Conservation (phyloP, 2,797 vertebrate genomes). For the Kryptopterus vitreolus region DNA sequence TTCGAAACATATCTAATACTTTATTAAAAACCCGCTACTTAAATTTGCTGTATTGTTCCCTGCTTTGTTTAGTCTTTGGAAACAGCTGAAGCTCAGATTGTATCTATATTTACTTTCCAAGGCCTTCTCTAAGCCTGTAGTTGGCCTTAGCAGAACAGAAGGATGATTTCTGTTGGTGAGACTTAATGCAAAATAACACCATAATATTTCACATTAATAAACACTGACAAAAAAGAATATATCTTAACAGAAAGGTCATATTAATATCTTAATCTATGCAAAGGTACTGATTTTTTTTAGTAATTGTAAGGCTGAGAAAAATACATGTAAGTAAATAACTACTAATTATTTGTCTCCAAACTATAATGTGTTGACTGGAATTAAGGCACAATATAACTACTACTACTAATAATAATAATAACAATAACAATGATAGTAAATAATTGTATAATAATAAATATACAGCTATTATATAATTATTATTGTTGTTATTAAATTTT, state of each 20-base stretch:
- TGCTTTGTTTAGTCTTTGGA: not conserved
- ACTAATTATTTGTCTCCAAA: not conserved
- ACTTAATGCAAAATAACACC: not conserved
- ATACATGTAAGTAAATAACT: not conserved
- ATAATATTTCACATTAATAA: not conserved
- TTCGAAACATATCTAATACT: not conserved
- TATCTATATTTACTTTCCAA: not conserved
- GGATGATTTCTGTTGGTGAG: not conserved
- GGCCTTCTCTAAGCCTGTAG: not conserved
- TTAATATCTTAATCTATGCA: not conserved
- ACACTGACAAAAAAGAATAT: not conserved
- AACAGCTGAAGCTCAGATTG: not conserved
- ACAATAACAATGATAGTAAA: too few relatives aligned
- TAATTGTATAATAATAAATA: too few relatives aligned
- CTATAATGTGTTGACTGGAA: not conserved
- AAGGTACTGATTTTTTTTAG: not conserved
- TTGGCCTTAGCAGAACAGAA: not conserved
- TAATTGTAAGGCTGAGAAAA: not conserved
- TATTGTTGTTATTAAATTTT: not conserved
- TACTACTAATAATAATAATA: too few relatives aligned
- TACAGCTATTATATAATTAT: not conserved
- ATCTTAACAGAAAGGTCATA: not conserved
- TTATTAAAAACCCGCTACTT: not conserved
- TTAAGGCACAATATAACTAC: too few relatives aligned
- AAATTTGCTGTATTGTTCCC: not conserved